Conservation (phyloP, 2,113 vertebrate genomes). For the Coptodon rendalli region DNA sequence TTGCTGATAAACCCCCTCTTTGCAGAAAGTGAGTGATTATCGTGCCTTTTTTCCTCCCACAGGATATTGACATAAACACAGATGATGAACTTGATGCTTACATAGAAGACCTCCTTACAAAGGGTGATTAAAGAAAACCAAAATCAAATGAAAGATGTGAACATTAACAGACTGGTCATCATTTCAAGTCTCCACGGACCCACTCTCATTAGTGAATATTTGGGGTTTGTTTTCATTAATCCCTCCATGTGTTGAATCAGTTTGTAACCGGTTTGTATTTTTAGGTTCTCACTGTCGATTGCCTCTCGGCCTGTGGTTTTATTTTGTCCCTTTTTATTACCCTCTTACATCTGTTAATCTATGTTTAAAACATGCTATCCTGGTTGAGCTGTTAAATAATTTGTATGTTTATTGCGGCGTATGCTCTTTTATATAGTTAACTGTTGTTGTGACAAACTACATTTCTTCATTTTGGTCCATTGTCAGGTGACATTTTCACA, state of each 20-base stretch:
- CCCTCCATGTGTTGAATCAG: neutral
- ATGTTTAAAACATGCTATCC: slow-evolving; percentile 23
- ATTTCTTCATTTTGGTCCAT: slow-evolving; percentile 7
- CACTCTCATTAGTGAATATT: slow-evolving; percentile 1
- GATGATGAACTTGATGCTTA: slow-evolving; percentile 97
- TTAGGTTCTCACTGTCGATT: slow-evolving; percentile 11
- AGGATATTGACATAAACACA: slow-evolving; percentile 98
- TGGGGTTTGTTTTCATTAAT: neutral
- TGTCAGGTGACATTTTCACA: neutral
- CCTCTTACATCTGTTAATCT: slow-evolving; percentile 37
- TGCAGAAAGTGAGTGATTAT: neutral
- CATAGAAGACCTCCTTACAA: slow-evolving; percentile 95
- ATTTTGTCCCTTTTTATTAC: slow-evolving; percentile 50
- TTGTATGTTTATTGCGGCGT: slow-evolving; percentile 8
- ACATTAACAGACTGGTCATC: neutral
- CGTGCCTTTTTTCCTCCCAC: neutral
- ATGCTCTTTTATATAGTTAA: slow-evolving; percentile 7
- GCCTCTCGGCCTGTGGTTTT: slow-evolving; percentile 15
- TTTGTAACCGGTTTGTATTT: neutral
- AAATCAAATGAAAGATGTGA: neutral
- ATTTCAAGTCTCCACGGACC: neutral
- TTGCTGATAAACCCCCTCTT: neutral
- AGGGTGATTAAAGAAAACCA: slow-evolving; percentile 77
- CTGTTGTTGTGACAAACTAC: neutral
- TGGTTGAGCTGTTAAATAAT: neutral